Base-by-base conservation (phyloP, 2,113 vertebrate species). In the Oncorhynchus masou region DNA sequence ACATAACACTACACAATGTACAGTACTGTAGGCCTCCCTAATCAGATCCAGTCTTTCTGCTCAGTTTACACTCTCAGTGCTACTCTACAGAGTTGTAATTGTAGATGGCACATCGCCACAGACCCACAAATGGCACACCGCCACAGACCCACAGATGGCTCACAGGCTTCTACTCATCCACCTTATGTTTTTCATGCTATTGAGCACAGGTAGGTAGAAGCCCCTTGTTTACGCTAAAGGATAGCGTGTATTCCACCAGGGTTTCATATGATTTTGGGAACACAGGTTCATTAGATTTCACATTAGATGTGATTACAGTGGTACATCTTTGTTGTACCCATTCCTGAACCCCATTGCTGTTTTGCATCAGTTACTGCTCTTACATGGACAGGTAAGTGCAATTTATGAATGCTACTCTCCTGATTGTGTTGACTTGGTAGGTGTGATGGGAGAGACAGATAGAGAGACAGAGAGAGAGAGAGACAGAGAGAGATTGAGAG, bases 101-200 rank as follows among this genome's bases (percentile, higher is more conserved):
- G 69, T 54, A 48, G 34, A 34, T 34, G 34, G 34, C 34, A 34
- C 34, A 45, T 0, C 0, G 9, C 39, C 39, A 45, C 39, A 45
- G 39, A 3, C 39, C 39, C 39, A 45, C 39, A 45, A 9, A 74
- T 80, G 73, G 78, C 73, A 70, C 54, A 57, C 25, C 65, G 75
- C 78, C 78, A 80, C 16, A 62, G n/a, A 62, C 59, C 59, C 59
- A 6, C 59, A 62, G 87, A 87, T 88, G 83, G 87, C 20, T 2
- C 62, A 73, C 69, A 70, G 81, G 80, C 77, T 75, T 57, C 74
- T 75, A 51, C 74, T 66, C 75, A 65, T 68, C 74, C 80, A 71
- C 75, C 81, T 51, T 79, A 67, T 78, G 81, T 48, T 85, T 83
- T 68, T 78, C 54, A 64, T 76, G 80, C 79, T 76, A 65, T 20